phyloP scores from a whole-genome alignment of 1,140 invertebrate species.

The Sminthurides bifidus region DNA sequence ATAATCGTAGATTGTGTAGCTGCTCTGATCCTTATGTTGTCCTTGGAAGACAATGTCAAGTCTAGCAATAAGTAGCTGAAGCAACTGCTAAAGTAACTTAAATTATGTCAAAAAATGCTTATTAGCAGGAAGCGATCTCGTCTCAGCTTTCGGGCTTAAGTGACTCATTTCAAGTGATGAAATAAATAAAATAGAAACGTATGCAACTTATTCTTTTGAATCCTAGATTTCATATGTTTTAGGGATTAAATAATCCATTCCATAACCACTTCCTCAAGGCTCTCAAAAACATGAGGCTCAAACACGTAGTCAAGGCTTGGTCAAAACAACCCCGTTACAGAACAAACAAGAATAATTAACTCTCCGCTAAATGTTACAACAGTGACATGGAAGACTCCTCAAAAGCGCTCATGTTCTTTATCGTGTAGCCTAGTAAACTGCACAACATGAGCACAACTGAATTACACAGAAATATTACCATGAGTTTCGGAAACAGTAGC shows the following conservation, averaged over 20 bases:
- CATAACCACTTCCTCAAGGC: not conserved
- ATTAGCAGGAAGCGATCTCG: too few relatives aligned
- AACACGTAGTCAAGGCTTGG: not conserved
- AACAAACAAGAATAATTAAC: too few relatives aligned
- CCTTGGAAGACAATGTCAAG: too few relatives aligned
- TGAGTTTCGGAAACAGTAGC: not conserved
- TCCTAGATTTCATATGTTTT: not conserved
- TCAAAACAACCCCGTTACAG: not conserved
- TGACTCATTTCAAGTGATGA: too few relatives aligned
- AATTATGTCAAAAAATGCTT: too few relatives aligned
- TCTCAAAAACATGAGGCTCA: not conserved
- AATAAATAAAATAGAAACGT: too few relatives aligned
- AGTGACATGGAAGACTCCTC: constrained; percentile 3
- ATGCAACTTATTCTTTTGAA: not conserved
- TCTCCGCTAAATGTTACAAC: too few relatives aligned
- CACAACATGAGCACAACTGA: not conserved
- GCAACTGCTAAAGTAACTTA: too few relatives aligned
- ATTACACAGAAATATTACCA: not conserved
- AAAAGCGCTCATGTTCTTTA: constrained; percentile 2
- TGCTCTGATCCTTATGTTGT: too few relatives aligned
- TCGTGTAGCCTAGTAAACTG: not conserved
- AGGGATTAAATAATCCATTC: not conserved
- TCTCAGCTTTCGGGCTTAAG: too few relatives aligned
- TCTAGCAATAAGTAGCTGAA: too few relatives aligned
- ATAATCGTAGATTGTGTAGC: too few relatives aligned